Base-by-base conservation (phyloP, 2,797 vertebrate genomes). In the Paratrypauchen microcephalus region DNA sequence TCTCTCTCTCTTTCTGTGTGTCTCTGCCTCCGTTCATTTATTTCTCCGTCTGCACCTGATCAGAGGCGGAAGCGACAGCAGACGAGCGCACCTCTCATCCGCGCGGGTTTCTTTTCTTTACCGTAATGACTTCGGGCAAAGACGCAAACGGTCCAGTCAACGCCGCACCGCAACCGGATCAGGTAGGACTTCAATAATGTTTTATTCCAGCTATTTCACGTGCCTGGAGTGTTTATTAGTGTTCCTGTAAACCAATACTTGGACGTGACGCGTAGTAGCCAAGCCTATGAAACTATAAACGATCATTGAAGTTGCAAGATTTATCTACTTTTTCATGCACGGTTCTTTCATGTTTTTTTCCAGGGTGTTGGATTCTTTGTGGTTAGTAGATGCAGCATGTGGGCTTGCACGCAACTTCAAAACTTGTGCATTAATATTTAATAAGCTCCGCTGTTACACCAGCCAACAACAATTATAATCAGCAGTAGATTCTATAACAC, bases 111-210 rank as follows among this genome's bases (percentile, higher is more conserved):
- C 36, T 23, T 87, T 81, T 77, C 30, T 77, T 79, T 65, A 79
- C 87, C 86, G 93, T 73, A 90, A 97, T 97, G 96, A 97, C 95
- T 90, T 96, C 96, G 70, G 92, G 93, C 55, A 97, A 95, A 92
- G 96, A 97, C 71, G 88, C 90, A 69, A 94, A 88, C 81, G 92
- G 92, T 73, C 89, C 95, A 67, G 94, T 85, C 75, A 98, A 97
- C 89, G 89, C 94, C 72, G 86, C 83, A 86, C 95, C 94, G 72
- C 95, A 95, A 83, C 95, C 93, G 74, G 96, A 97, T 7, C 95
- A 96, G 96, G 96, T 98, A 95, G 69, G 86, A 82, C 67, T 52
- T 30, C 5, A 8, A 36, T 50, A 39, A 6, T 12, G 66, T 16
- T 19, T 12, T 28, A n/a, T 21, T 41, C 1, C 4, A 0, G 21